These are phyloP conservation scores for Blomia tropicalis DNA, from an alignment of 2,888 invertebrate genomes.

Conservation along the genomic window DNA sequence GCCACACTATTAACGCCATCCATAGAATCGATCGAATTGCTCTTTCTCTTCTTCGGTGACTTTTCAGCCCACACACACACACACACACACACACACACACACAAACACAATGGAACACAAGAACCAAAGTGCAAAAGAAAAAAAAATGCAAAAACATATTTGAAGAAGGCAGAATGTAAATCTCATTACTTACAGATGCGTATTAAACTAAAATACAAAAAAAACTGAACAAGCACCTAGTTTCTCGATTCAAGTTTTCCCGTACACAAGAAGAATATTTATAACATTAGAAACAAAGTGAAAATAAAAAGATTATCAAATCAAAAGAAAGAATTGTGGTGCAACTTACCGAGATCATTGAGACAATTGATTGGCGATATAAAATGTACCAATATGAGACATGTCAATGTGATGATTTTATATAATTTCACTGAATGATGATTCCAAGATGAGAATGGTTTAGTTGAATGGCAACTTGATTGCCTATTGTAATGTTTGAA, in stretches of 20 bases:
- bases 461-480: too few relatives aligned
- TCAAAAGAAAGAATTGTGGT: background rate
- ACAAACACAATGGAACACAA: too few relatives aligned
- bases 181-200: slow-evolving; percentile 11
- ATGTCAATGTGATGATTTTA: background rate
- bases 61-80: too few relatives aligned
- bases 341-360: slow-evolving; percentile 13
- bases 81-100: too few relatives aligned
- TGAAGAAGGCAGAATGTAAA: background rate
- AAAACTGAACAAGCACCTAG: too few relatives aligned
- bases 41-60: too few relatives aligned
- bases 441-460: background rate
- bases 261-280: background rate
- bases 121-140: background rate
- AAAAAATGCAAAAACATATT: background rate
- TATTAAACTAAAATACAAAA: background rate
- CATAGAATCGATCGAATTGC: background rate
- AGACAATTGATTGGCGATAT: slow-evolving; percentile 13
- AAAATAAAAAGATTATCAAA: background rate
- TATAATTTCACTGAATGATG: too few relatives aligned
- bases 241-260: background rate
- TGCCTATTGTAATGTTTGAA: too few relatives aligned
- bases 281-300: background rate
- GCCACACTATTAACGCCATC: background rate
- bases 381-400: background rate